Percentiles rank a stretch among this genome's conserved stretches.
Evolutionary conservation across 2,797 vertebrate species (phyloP).

Genomic region (Melopsittacus undulatus): DNA sequence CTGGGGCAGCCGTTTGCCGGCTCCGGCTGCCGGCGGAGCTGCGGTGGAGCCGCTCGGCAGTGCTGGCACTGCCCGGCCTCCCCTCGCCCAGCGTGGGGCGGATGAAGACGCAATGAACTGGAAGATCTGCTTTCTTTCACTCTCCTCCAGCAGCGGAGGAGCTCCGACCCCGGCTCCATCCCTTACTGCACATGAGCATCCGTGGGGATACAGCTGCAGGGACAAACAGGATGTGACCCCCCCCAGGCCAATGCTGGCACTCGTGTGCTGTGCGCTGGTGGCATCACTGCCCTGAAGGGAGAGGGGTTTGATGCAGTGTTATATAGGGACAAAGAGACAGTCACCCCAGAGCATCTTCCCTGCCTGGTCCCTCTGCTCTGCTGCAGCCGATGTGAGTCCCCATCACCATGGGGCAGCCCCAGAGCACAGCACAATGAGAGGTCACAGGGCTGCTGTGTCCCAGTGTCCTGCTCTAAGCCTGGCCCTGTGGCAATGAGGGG

Average conservation of each 20-base stretch:
- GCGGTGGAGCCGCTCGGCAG: not conserved
- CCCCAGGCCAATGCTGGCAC: accelerated
- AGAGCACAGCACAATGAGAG: not conserved
- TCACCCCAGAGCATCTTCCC: not conserved
- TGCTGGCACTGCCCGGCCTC: not conserved
- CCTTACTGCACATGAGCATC: accelerated
- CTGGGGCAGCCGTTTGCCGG: not conserved
- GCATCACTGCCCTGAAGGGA: not conserved
- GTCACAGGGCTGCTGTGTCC: accelerated
- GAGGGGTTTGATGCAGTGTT: not conserved
- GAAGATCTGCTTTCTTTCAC: not conserved
- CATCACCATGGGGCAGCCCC: accelerated
- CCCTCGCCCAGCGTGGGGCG: not conserved
- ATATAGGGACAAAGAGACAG: not conserved
- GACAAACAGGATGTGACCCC: not conserved
- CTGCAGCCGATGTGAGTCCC: accelerated
- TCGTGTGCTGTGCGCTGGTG: not conserved
- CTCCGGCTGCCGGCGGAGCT: not conserved
- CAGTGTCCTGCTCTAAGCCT: not conserved
- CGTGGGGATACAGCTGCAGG: accelerated
- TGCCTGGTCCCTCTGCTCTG: accelerated
- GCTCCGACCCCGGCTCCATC: accelerated
- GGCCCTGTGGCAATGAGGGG: no score
- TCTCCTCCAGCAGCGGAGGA: not conserved
- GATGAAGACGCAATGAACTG: not conserved